Percentiles rank a stretch among this genome's conserved stretches.
phyloP scores from a whole-genome alignment of 2,888 invertebrate species.

The Xiphydria camelus region DNA sequence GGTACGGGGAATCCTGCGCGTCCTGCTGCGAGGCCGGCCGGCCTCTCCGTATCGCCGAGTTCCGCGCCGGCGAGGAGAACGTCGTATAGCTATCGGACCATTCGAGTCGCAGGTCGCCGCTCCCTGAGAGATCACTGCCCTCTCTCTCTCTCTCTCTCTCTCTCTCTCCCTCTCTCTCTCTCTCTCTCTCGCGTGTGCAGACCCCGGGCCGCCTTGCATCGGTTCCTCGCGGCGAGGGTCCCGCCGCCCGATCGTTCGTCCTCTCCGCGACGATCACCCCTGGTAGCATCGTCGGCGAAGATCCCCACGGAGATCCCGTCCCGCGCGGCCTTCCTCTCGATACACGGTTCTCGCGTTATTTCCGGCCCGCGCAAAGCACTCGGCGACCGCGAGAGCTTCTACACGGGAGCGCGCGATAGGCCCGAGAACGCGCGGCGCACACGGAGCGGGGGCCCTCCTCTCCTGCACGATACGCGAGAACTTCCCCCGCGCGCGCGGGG shows the following conservation, averaged over 20 bases:
- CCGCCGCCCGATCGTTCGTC: not conserved
- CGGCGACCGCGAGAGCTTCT: slow-evolving; percentile 29
- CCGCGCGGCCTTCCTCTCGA: slow-evolving; percentile 6
- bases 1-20: slow-evolving; percentile 9
- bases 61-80: slow-evolving; percentile 17
- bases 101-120: slow-evolving; percentile 56
- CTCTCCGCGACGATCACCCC: too few relatives aligned
- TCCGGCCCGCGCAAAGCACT: slow-evolving; percentile 37
- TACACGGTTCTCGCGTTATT: slow-evolving; percentile 30
- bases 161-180: slow-evolving; percentile 5
- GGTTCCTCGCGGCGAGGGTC: not conserved
- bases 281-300: too few relatives aligned
- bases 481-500: slow-evolving; percentile 20
- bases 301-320: too few relatives aligned
- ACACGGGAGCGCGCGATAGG: slow-evolving; percentile 13
- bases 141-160: slow-evolving; percentile 33
- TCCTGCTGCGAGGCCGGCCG: slow-evolving; percentile 12
- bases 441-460: slow-evolving; percentile 8
- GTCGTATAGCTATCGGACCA: slow-evolving; percentile 41
- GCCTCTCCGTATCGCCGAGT: slow-evolving; percentile 19
- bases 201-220: too few relatives aligned
- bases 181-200: too few relatives aligned
- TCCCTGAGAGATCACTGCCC: slow-evolving; percentile 58
- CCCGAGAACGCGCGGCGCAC: slow-evolving; percentile 14
- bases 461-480: slow-evolving; percentile 6